A percentile compares a stretch with the other conserved stretches of the same genome.
These are phyloP conservation scores for Aquatica leii DNA, from an alignment of 2,888 invertebrate genomes.

Conservation along the genomic window DNA sequence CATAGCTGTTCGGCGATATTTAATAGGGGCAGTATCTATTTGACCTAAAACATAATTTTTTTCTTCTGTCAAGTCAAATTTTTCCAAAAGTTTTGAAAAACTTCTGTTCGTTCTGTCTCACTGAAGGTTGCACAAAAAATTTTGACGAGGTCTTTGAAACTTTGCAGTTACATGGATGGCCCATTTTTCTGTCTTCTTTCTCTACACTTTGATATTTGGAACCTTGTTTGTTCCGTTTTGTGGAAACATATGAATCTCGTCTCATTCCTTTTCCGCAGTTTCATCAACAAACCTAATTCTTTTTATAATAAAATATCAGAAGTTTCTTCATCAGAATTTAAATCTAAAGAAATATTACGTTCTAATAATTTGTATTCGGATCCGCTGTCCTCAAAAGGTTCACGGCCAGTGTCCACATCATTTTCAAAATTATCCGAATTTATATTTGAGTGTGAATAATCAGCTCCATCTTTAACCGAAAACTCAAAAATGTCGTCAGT, in stretches of 20 bases:
- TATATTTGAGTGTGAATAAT: not conserved
- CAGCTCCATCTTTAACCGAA: too few relatives aligned
- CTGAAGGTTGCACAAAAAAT: not conserved
- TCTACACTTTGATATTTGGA: not conserved
- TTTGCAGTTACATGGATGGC: not conserved
- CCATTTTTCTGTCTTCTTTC: not conserved
- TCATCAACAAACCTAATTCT: not conserved
- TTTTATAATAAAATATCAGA: slow-evolving; percentile 1
- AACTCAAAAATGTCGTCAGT: too few relatives aligned
- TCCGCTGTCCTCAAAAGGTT: slow-evolving; percentile 1
- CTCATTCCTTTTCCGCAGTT: not conserved
- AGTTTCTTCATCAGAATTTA: not conserved
- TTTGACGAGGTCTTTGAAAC: not conserved
- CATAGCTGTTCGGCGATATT: not conserved
- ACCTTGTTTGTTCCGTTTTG: not conserved
- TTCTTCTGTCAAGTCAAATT: not conserved
- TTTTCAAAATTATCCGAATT: not conserved
- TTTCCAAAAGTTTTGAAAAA: not conserved
- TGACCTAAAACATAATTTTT: not conserved
- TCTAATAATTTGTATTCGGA: not conserved
- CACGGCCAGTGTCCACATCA: not conserved
- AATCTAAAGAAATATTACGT: slow-evolving; percentile 1
- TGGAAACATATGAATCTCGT: not conserved
- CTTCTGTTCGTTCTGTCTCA: not conserved
- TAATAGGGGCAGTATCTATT: not conserved